Percentiles rank a stretch among this genome's conserved stretches.
These are phyloP conservation scores for Antigone vipio DNA, from an alignment of 2,113 vertebrate species.

Conservation along the genomic window DNA sequence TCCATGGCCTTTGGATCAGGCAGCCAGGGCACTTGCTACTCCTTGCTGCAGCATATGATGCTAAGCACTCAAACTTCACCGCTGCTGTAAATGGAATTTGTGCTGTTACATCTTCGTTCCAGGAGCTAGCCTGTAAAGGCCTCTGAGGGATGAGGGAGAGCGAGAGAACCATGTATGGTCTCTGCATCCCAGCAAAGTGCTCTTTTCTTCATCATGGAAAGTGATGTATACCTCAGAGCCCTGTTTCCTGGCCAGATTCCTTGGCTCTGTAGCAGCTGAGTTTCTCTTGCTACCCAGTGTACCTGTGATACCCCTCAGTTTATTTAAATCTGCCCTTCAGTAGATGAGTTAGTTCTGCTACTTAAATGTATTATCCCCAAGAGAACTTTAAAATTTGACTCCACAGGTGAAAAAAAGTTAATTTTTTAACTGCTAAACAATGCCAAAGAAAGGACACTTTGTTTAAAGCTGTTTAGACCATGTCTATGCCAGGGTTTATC, in stretches of 20 bases:
- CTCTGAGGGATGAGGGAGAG: neutral
- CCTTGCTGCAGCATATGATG: neutral
- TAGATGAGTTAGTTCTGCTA: neutral
- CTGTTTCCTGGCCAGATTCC: neutral
- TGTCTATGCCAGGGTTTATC: neutral
- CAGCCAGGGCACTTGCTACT: neutral
- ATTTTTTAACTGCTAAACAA: neutral
- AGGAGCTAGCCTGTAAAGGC: neutral
- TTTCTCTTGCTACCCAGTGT: neutral
- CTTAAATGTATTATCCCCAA: neutral
- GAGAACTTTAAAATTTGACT: neutral
- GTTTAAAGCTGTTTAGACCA: neutral
- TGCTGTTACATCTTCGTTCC: neutral
- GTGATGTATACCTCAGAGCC: neutral
- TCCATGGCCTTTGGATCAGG: neutral
- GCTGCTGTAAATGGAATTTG: slow-evolving; percentile 58
- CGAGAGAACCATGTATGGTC: slow-evolving; percentile 41
- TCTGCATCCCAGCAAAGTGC: neutral
- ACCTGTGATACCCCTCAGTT: neutral
- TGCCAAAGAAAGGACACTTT: neutral
- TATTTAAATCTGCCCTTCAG: neutral
- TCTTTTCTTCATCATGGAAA: slow-evolving; percentile 36
- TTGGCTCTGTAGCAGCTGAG: neutral
- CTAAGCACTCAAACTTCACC: neutral
- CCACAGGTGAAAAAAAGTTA: neutral